Conservation (phyloP, 2,113 vertebrate species). For the Pachycephala philippinensis region DNA sequence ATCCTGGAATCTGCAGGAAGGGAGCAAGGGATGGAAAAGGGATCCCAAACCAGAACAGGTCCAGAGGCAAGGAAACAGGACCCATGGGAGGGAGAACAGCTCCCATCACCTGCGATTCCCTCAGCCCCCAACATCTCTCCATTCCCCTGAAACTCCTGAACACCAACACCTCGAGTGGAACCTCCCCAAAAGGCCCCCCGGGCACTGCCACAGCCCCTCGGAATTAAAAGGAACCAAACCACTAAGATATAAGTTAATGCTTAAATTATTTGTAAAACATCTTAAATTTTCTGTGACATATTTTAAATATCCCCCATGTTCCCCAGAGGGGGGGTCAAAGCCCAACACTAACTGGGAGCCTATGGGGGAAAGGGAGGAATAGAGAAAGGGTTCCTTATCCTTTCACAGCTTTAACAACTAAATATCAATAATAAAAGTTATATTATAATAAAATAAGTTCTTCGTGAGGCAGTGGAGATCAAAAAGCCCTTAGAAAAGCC, state of each 20-base stretch:
- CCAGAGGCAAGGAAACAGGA: accelerated
- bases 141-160: neutral
- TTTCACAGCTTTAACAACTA: conserved; percentile 75
- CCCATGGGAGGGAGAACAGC: neutral
- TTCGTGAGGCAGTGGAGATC: conserved; percentile 70
- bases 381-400: conserved; percentile 61
- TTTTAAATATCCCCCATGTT: conserved; percentile 70
- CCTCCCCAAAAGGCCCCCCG: neutral
- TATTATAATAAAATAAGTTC: conserved; percentile 71
- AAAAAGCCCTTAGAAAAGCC: conserved; percentile 41
- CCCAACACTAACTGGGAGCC: conserved; percentile 32
- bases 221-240: conserved; percentile 44
- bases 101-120: neutral
- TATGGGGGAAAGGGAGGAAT: conserved; percentile 24
- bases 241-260: conserved; percentile 79
- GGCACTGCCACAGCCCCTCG: neutral
- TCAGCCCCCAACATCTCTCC: neutral
- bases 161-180: neutral
- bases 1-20: neutral
- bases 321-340: conserved; percentile 27
- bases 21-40: accelerated
- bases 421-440: conserved; percentile 71
- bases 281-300: conserved; percentile 67
- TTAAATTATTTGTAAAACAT: conserved; percentile 79
- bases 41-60: neutral